Evolutionary conservation across 2,888 invertebrate genomes (phyloP).

Genomic region (Thera obeliscata): DNA sequence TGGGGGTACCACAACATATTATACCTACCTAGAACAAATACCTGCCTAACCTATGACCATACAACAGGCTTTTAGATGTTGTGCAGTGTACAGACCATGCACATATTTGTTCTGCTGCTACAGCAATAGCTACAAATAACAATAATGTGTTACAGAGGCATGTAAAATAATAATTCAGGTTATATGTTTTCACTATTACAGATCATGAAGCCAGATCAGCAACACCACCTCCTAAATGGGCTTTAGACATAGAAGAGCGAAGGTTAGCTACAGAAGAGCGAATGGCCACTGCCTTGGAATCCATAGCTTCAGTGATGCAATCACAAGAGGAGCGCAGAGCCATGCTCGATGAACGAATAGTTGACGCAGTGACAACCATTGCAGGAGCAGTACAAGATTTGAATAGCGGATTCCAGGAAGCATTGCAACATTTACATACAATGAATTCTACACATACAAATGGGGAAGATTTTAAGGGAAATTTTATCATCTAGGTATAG

Average conservation of each 20-base stretch:
- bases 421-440: constrained; percentile 59
- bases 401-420: constrained; percentile 65
- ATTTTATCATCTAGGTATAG: constrained; percentile 49
- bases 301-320: constrained; percentile 64
- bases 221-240: constrained; percentile 74
- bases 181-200: constrained; percentile 44
- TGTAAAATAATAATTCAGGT: background rate
- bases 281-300: constrained; percentile 67
- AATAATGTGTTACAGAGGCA: no score
- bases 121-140: no score
- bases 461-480: constrained; percentile 56
- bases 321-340: constrained; percentile 64
- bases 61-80: no score
- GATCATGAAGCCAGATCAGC: constrained; percentile 51
- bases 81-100: no score
- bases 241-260: constrained; percentile 69
- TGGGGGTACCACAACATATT: no score
- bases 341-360: constrained; percentile 62
- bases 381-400: constrained; percentile 69
- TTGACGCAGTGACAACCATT: constrained; percentile 62
- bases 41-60: no score
- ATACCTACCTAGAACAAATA: no score
- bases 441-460: constrained; percentile 51
- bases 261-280: constrained; percentile 71
- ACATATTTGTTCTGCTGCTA: no score